These are phyloP conservation scores for Strigamia transsilvanica DNA, from an alignment of 2,888 invertebrate genomes.

Conservation along the genomic window DNA sequence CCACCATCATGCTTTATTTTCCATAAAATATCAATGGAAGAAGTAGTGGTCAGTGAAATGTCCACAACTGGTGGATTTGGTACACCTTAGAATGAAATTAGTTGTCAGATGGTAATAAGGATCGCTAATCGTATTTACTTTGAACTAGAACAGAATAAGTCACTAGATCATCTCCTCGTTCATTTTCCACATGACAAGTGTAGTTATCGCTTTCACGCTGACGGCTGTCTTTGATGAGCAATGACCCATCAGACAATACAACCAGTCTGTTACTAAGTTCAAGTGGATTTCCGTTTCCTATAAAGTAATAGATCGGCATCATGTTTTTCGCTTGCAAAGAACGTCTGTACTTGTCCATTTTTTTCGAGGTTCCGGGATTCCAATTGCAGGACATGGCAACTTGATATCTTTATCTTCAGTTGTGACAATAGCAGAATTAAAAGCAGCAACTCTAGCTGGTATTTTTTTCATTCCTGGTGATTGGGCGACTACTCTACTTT, in stretches of 20 bases:
- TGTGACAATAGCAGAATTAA: constrained; percentile 60
- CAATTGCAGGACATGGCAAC: constrained; percentile 63
- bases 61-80: constrained; percentile 74
- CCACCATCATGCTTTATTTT: constrained; percentile 53
- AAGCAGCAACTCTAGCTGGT: constrained; percentile 63
- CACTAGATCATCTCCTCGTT: constrained; percentile 91
- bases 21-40: constrained; percentile 71
- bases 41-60: constrained; percentile 73
- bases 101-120: neutral
- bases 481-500: neutral
- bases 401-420: constrained; percentile 61
- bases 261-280: constrained; percentile 75
- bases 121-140: constrained; percentile 66
- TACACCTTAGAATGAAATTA: constrained; percentile 61
- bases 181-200: constrained; percentile 90
- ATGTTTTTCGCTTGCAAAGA: neutral
- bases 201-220: constrained; percentile 93
- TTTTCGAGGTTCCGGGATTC: constrained; percentile 61
- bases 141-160: constrained; percentile 88
- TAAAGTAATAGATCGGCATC: neutral
- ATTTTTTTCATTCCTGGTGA: constrained; percentile 56
- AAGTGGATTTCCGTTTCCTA: constrained; percentile 29
- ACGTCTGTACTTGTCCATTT: constrained; percentile 59
- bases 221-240: constrained; percentile 86
- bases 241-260: constrained; percentile 86